Conservation (phyloP, 2,888 invertebrate genomes). For the Leptodirus hochenwartii region DNA sequence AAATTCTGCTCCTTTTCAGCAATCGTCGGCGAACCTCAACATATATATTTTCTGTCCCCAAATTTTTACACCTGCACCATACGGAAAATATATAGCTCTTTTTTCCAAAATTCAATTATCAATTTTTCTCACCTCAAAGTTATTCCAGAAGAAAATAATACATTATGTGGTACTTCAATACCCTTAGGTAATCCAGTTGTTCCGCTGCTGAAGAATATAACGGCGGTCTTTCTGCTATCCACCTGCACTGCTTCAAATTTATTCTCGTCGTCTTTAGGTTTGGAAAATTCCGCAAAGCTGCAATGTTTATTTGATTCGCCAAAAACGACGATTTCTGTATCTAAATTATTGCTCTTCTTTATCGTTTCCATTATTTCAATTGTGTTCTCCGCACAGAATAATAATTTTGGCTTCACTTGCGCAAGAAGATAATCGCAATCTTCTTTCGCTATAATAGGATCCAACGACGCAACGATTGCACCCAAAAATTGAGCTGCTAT, state of each 20-base stretch:
- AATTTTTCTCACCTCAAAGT: too few relatives aligned
- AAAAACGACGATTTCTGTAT: constrained; percentile 9
- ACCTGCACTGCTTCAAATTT: constrained; percentile 11
- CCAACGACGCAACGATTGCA: constrained; percentile 17
- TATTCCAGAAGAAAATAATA: too few relatives aligned
- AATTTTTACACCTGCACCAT: too few relatives aligned
- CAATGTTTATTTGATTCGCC: constrained; percentile 6
- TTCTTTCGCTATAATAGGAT: constrained; percentile 12
- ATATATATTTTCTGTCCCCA: too few relatives aligned
- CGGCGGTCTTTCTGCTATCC: constrained; percentile 11
- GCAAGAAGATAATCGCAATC: neutral
- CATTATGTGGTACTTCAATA: constrained; percentile 12
- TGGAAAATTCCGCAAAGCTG: constrained; percentile 8
- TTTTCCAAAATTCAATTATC: too few relatives aligned
- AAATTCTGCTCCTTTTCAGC: too few relatives aligned
- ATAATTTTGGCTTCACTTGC: constrained; percentile 1
- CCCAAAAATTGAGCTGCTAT: constrained; percentile 23
- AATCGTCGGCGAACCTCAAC: too few relatives aligned
- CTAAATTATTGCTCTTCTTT: constrained; percentile 3
- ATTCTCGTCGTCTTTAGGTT: constrained; percentile 9
- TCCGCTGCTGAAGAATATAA: constrained; percentile 17
- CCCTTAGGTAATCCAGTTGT: constrained; percentile 15
- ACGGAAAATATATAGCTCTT: too few relatives aligned
- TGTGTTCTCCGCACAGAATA: too few relatives aligned
- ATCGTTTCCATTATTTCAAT: constrained; percentile 4